A percentile compares a stretch with the other conserved stretches of the same genome.
Conservation (phyloP, 2,113 vertebrate genomes). For the Corydoras maculifer region DNA sequence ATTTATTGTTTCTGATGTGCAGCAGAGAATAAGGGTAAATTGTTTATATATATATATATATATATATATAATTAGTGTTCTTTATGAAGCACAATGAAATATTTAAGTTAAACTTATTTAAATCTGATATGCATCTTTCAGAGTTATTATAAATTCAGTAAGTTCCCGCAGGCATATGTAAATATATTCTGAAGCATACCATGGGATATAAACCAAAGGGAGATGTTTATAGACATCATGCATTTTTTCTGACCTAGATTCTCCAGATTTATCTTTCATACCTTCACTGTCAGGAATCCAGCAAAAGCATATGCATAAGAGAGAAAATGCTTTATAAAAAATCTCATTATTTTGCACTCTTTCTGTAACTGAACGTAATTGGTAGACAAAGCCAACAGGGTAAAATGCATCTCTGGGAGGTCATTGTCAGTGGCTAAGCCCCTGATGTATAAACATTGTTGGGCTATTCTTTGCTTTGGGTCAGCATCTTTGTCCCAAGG, state of each 20-base stretch:
- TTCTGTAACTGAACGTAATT: neutral
- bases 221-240: conserved; percentile 22
- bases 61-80: too few species aligned
- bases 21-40: too few species aligned
- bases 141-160: conserved; percentile 23
- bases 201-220: conserved; percentile 15
- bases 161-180: neutral
- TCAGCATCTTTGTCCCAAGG: conserved; percentile 8
- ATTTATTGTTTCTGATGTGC: too few species aligned
- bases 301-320: conserved; percentile 3
- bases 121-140: neutral
- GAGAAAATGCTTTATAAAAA: neutral
- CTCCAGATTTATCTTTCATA: conserved; percentile 10
- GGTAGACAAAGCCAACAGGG: neutral
- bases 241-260: conserved; percentile 42
- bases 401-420: neutral
- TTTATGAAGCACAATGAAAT: too few species aligned
- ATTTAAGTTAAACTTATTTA: too few species aligned
- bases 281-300: conserved; percentile 7
- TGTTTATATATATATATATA: too few species aligned
- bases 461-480: conserved; percentile 10
- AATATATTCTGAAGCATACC: conserved; percentile 18
- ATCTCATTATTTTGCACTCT: neutral
- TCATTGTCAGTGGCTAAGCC: neutral
- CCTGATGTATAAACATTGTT: neutral